phyloP scores from a whole-genome alignment of 2,797 vertebrate species.

The Aeoliscus strigatus region DNA sequence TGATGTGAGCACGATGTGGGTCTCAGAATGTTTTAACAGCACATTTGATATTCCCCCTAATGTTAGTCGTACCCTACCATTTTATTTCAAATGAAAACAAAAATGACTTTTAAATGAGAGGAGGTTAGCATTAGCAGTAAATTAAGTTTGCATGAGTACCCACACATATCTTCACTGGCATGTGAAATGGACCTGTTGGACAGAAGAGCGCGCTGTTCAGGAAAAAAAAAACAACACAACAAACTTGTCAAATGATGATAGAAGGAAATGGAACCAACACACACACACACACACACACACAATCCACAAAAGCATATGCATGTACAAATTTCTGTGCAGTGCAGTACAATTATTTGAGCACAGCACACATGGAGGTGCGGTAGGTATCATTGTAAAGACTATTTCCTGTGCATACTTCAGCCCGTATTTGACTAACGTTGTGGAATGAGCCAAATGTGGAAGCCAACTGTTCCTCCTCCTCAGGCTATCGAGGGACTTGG shows the following conservation, averaged over 20 bases:
- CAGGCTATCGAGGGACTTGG: conserved; percentile 68
- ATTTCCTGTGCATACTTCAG: conserved; percentile 66
- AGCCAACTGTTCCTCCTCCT: conserved; percentile 76
- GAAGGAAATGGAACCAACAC: conserved; percentile 13
- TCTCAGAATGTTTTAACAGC: conserved; percentile 51
- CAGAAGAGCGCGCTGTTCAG: conserved; percentile 68
- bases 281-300: neutral
- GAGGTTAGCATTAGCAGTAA: conserved; percentile 48
- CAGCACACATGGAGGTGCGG: conserved; percentile 30
- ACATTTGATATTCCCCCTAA: conserved; percentile 57
- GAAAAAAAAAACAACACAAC: no score
- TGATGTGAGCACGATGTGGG: conserved; percentile 31
- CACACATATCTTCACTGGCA: conserved; percentile 43
- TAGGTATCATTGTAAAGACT: conserved; percentile 70
- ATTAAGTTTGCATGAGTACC: conserved; percentile 57
- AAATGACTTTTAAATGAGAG: conserved; percentile 27
- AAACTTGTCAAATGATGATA: conserved; percentile 50
- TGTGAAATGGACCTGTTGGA: conserved; percentile 69
- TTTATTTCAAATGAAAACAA: conserved; percentile 51
- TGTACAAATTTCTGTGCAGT: conserved; percentile 27
- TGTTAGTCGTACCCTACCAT: conserved; percentile 44
- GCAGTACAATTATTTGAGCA: conserved; percentile 21
- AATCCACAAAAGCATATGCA: conserved; percentile 21
- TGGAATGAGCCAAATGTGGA: conserved; percentile 77
- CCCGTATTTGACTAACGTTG: conserved; percentile 74